Evolutionary conservation across 2,113 vertebrate species (phyloP).

Genomic region (Bufo gargarizans): DNA sequence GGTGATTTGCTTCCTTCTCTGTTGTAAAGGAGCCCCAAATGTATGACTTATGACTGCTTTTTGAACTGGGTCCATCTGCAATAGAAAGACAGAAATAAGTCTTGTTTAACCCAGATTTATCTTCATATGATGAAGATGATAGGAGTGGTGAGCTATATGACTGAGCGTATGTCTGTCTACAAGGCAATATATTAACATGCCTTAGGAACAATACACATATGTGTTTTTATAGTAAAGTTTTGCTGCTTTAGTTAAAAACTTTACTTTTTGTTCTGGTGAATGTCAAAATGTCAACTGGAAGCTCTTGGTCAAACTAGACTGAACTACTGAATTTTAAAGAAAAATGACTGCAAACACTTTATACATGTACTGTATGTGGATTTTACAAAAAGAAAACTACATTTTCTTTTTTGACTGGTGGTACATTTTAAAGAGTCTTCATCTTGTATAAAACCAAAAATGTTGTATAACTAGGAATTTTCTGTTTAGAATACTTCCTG

Average conservation of each 20-base stretch:
- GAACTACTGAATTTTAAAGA: too few species aligned
- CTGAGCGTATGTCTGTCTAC: not conserved
- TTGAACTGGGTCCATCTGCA: slow-evolving; percentile 96
- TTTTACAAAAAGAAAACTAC: too few species aligned
- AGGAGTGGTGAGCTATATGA: slow-evolving; percentile 6
- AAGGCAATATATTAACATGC: slow-evolving; percentile 7
- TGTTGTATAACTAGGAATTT: too few species aligned
- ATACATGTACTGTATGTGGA: too few species aligned
- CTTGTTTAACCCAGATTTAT: slow-evolving; percentile 49
- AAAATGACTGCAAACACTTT: too few species aligned
- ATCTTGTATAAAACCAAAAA: too few species aligned
- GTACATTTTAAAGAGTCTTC: too few species aligned
- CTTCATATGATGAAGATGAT: slow-evolving; percentile 54
- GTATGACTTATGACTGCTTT: slow-evolving; percentile 97
- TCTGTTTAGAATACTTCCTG: too few species aligned
- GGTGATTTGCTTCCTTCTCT: slow-evolving; percentile 89
- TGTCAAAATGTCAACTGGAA: too few species aligned
- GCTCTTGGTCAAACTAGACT: too few species aligned
- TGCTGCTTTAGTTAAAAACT: not conserved
- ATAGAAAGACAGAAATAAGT: slow-evolving; percentile 69
- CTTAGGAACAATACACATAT: not conserved
- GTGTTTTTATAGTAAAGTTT: not conserved
- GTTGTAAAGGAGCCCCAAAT: slow-evolving; percentile 84
- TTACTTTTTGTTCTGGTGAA: too few species aligned
- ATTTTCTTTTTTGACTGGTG: too few species aligned